Conservation (phyloP, 2,113 vertebrate species). For the Dipodomys spectabilis region DNA sequence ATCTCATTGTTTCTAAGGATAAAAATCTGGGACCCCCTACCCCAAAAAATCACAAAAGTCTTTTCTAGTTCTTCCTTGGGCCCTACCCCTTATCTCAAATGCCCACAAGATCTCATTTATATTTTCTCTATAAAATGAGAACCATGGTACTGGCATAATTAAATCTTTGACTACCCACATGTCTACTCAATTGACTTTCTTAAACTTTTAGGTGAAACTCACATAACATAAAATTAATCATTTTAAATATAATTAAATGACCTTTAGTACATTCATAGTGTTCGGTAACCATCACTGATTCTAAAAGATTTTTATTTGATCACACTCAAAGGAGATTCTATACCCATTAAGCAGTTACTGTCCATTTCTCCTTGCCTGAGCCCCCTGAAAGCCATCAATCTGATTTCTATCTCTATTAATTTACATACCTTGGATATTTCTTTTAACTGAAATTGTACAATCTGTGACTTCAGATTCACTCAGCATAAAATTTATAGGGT, state of each 20-base stretch:
- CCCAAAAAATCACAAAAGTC: not conserved
- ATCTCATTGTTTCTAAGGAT: not conserved
- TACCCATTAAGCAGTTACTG: not conserved
- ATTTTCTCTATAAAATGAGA: conserved; percentile 16
- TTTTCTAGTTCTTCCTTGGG: not conserved
- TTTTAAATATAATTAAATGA: not conserved
- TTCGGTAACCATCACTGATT: not conserved
- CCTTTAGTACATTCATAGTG: not conserved
- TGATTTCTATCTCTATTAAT: not conserved
- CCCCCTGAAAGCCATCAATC: not conserved
- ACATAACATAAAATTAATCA: not conserved
- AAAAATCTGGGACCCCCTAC: not conserved
- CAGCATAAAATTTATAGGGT: not conserved
- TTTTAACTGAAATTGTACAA: not conserved
- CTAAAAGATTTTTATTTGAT: not conserved
- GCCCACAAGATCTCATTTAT: not conserved
- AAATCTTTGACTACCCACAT: conserved; percentile 1
- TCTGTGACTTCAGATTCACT: not conserved
- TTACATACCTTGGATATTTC: not conserved
- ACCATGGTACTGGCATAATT: not conserved
- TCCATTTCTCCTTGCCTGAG: not conserved
- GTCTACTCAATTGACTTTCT: not conserved
- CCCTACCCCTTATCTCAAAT: not conserved
- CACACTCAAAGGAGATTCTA: not conserved
- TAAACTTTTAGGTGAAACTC: not conserved